phyloP scores from a whole-genome alignment of 2,888 invertebrate species.

The Drosophila tanythrix region DNA sequence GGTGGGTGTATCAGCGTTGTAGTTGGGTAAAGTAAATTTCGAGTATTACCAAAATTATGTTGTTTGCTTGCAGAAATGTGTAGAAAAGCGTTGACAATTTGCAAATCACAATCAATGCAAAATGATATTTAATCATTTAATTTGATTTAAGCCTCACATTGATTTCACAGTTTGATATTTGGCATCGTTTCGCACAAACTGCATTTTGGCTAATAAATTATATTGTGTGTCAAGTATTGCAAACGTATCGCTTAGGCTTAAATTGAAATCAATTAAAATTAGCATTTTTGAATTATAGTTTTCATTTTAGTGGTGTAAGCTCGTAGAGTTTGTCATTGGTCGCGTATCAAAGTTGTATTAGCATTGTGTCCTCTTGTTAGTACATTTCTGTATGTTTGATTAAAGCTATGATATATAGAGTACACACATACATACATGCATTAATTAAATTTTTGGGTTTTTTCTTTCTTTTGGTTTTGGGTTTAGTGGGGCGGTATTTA shows the following conservation, averaged over 20 bases:
- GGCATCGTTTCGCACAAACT: background rate
- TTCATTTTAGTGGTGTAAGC: constrained; percentile 61
- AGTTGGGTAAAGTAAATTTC: constrained; percentile 1
- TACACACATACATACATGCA: constrained; percentile 13
- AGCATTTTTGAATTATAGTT: background rate
- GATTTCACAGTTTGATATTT: background rate
- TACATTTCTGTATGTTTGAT: constrained; percentile 15
- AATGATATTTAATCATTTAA: background rate
- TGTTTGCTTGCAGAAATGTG: background rate
- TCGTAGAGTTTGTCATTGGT: constrained; percentile 71
- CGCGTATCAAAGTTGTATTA: constrained; percentile 52
- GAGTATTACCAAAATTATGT: background rate
- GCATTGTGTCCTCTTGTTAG: constrained; percentile 30
- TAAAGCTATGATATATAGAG: constrained; percentile 46
- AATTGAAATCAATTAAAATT: constrained; percentile 5
- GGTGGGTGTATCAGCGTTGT: constrained; percentile 32
- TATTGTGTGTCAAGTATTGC: constrained; percentile 1
- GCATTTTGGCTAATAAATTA: constrained; percentile 3
- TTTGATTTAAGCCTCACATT: constrained; percentile 5
- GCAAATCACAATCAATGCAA: background rate
- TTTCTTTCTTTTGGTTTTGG: background rate
- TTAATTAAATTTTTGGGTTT: constrained; percentile 3
- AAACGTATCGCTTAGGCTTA: constrained; percentile 1
- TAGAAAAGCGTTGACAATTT: background rate
- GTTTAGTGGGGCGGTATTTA: background rate